Conservation (phyloP, 2,113 vertebrate species). For the Chaetops frenatus region DNA sequence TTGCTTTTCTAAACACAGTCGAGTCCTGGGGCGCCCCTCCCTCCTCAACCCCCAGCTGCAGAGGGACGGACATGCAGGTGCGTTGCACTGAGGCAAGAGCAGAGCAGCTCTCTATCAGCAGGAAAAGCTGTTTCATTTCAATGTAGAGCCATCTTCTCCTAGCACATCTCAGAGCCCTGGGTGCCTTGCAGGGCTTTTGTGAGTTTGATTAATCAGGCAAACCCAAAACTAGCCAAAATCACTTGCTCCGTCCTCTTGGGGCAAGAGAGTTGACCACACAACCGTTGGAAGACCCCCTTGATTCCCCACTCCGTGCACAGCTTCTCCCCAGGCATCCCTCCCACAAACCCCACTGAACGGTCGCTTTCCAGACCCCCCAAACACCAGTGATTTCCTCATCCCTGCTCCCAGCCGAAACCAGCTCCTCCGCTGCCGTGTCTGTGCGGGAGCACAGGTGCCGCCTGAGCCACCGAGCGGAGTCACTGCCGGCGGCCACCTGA, state of each 20-base stretch:
- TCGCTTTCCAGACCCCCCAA: background rate
- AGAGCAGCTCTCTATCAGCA: background rate
- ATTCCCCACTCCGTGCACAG: accelerated
- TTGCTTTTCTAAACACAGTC: background rate
- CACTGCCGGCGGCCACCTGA: accelerated
- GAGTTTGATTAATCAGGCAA: background rate
- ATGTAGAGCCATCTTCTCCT: background rate
- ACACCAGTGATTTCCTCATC: accelerated
- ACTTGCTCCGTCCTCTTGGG: accelerated
- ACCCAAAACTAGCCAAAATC: background rate
- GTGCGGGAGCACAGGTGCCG: background rate
- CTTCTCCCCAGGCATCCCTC: background rate
- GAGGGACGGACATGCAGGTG: background rate
- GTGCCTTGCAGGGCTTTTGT: background rate
- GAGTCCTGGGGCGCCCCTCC: background rate
- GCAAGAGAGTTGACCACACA: background rate
- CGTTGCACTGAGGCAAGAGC: background rate
- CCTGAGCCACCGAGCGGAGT: accelerated
- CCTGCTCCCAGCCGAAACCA: accelerated
- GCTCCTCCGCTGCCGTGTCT: accelerated
- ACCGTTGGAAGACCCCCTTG: too few species aligned
- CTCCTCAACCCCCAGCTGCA: background rate
- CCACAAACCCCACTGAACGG: accelerated
- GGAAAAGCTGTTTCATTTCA: background rate
- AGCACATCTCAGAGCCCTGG: background rate